Evolutionary conservation across 2,888 invertebrate genomes (phyloP).

Genomic region (Conomelus anceps): DNA sequence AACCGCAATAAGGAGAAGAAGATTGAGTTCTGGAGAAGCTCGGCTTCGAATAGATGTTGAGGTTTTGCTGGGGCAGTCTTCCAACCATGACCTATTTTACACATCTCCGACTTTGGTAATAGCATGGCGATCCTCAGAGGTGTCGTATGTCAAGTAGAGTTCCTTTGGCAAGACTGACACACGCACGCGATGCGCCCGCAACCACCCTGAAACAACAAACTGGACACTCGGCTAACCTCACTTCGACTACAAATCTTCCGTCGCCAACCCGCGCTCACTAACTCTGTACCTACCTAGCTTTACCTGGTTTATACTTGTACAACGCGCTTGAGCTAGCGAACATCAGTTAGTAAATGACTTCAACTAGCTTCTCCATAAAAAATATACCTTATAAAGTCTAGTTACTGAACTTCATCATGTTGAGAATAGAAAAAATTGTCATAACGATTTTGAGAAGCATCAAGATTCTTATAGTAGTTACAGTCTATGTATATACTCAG

Average conservation of each 20-base stretch:
- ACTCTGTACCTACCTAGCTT: neutral
- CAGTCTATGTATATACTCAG: no score
- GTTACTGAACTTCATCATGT: no score
- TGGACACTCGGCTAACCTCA: neutral
- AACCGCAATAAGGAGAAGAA: neutral
- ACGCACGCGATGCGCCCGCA: neutral
- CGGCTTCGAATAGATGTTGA: neutral
- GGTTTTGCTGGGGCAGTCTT: neutral
- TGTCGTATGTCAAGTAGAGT: conserved; percentile 19
- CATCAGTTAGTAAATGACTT: neutral
- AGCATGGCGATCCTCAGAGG: conserved; percentile 28
- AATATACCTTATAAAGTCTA: no score
- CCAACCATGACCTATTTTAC: conserved; percentile 33
- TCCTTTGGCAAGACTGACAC: neutral
- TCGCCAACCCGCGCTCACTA: neutral
- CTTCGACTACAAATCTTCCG: neutral
- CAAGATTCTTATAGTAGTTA: no score
- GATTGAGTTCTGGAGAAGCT: neutral
- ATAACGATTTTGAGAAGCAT: no score
- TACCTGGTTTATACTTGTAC: neutral
- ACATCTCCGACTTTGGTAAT: conserved; percentile 33
- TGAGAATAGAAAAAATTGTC: no score
- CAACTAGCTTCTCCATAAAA: no score
- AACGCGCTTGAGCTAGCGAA: neutral
- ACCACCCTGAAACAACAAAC: neutral